Base-by-base conservation (phyloP, 2,888 invertebrate species). In the Nephrotoma flavescens region DNA sequence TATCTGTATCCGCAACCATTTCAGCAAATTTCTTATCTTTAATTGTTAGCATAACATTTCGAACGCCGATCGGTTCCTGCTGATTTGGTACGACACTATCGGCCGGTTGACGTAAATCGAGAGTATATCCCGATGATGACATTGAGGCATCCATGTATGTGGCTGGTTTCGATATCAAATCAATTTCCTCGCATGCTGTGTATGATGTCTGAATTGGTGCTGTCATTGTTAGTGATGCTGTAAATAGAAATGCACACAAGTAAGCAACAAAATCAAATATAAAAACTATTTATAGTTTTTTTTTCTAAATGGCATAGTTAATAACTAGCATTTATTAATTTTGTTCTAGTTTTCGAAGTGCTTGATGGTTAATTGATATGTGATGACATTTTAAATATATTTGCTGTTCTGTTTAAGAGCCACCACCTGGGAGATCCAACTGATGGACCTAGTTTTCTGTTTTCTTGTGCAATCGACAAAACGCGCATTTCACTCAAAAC, bases 1-100 rank as follows among this genome's bases (percentile, higher is more conserved):
- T 95, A 19, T 94, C 93, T 88, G 95, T 95, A 86, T 95, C 94
- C 2, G 95, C 95, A 89, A 95, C 95, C 89, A 95, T 93, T 87
- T 93, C 93, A 0, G 96, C 96, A 89, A 96, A 96, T 89, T 96
- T 95, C 2, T 90, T 89, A 87, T 91, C 91, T 31, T 90, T 90
- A 45, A 91, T 89, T 86, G 71, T 86, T 4, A 86, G 19, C 41
- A 86, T 41, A 7, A 52, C 57, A 15, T 52, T 57, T 9, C 44
- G 42, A 4, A 57, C 41, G 31, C 71, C 71, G 4, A 0, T 71
- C 9, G 31, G 9, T 4, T 71, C 31, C 31, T 71, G 71, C 7
- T 71, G 71, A 7, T 7, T 0, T 2, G 31, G 1, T 71, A 11
- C 0, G 9, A 31, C 71, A 19, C 6, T 11, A 5, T 0, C 9